Evolutionary conservation across 2,888 invertebrate species (phyloP).

Genomic region (Tenthredo mesomela): DNA sequence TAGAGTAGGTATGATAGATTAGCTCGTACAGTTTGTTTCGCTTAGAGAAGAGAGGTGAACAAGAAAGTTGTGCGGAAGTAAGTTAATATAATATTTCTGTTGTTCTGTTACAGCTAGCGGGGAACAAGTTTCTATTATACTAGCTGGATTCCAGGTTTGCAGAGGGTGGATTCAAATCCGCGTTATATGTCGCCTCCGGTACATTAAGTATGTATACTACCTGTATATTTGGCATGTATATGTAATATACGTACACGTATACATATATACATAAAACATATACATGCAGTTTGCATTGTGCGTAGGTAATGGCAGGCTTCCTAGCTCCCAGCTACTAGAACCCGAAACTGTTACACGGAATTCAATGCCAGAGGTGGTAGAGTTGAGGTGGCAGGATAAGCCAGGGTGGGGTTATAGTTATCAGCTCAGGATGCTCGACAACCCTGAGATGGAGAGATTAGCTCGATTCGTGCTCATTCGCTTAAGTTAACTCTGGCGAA

Average conservation of each 20-base stretch:
- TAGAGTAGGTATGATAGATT: neutral
- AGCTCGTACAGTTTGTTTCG: slow-evolving; percentile 1
- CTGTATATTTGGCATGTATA: neutral
- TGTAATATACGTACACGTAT: neutral
- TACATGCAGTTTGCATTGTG: slow-evolving; percentile 28
- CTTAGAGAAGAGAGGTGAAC: neutral
- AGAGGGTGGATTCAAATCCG: neutral
- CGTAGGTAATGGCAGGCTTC: neutral
- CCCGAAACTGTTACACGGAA: slow-evolving; percentile 39
- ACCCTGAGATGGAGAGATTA: slow-evolving; percentile 37
- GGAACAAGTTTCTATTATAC: slow-evolving; percentile 13
- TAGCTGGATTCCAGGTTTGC: neutral
- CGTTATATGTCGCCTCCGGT: neutral
- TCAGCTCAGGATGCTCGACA: slow-evolving; percentile 46
- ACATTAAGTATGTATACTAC: neutral
- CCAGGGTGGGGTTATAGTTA: slow-evolving; percentile 25
- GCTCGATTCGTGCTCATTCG: slow-evolving; percentile 39
- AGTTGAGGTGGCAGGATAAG: slow-evolving; percentile 22
- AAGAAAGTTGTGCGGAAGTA: neutral
- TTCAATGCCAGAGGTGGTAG: slow-evolving; percentile 8
- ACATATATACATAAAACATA: neutral
- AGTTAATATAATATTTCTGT: slow-evolving; percentile 31
- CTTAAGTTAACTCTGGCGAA: slow-evolving; percentile 28
- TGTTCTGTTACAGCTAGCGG: neutral
- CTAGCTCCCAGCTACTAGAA: too few species aligned